phyloP scores from a whole-genome alignment of 2,888 invertebrate genomes.

The Muschampia plurimacula region DNA sequence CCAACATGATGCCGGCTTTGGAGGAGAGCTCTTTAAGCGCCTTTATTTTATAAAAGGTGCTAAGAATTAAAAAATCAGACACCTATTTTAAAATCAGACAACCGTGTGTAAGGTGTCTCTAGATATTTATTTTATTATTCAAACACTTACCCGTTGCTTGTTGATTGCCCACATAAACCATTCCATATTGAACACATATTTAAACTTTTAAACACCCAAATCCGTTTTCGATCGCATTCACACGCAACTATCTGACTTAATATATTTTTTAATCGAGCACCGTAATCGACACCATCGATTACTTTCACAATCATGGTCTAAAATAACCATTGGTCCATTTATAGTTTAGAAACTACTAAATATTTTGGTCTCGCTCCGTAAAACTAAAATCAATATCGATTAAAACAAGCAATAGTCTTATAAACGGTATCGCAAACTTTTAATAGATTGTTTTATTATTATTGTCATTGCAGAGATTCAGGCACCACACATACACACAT shows the following conservation, averaged over 20 bases:
- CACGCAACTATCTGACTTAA: constrained; percentile 56
- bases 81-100: too few species aligned
- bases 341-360: constrained; percentile 29
- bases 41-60: too few species aligned
- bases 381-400: constrained; percentile 37
- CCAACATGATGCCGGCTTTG: too few species aligned
- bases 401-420: constrained; percentile 49
- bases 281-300: constrained; percentile 47
- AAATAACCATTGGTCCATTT: constrained; percentile 37
- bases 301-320: constrained; percentile 55
- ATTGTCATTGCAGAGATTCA: not conserved
- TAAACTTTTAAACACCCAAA: constrained; percentile 54
- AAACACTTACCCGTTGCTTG: not conserved
- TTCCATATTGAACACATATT: constrained; percentile 53
- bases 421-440: constrained; percentile 49
- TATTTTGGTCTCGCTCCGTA: constrained; percentile 33
- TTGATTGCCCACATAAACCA: not conserved
- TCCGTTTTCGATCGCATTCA: constrained; percentile 56
- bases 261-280: constrained; percentile 44
- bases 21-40: too few species aligned
- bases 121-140: too few species aligned
- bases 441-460: constrained; percentile 7
- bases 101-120: too few species aligned
- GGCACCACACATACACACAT: too few species aligned
- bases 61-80: too few species aligned